These are phyloP conservation scores for Polypedilum vanderplanki DNA, from an alignment of 1,140 invertebrate species.

Conservation along the genomic window DNA sequence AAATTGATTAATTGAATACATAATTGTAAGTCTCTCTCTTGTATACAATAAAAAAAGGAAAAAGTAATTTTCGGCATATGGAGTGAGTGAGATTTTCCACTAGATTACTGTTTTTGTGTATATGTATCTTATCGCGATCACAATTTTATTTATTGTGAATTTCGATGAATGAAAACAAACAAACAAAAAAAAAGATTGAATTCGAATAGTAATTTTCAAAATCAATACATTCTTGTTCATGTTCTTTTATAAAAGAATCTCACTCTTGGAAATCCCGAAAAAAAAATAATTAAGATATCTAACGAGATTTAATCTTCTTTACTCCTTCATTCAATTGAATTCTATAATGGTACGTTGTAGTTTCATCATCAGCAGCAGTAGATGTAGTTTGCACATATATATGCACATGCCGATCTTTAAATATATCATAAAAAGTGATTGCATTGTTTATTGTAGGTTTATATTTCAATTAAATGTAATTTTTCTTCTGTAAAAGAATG, in stretches of 20 bases:
- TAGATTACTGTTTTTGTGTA: background rate
- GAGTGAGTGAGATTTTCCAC: conserved; percentile 21
- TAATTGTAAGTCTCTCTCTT: background rate
- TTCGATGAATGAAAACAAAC: background rate
- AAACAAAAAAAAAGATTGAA: background rate
- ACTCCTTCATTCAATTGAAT: background rate
- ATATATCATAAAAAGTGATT: conserved; percentile 15
- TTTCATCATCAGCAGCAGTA: background rate
- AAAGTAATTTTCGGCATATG: conserved; percentile 21
- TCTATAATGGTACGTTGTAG: background rate
- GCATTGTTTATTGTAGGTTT: conserved; percentile 25
- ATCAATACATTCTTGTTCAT: background rate
- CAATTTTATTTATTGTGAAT: conserved; percentile 16
- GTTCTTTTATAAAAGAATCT: no score
- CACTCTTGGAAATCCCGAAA: background rate
- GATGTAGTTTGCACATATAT: background rate
- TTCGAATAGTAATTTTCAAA: conserved; percentile 28
- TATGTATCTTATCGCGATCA: conserved; percentile 21
- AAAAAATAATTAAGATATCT: conserved; percentile 28
- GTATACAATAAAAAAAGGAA: background rate
- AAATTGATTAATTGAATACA: conserved; percentile 29
- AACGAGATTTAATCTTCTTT: conserved; percentile 2
- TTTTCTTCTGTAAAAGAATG: background rate
- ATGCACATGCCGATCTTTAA: background rate
- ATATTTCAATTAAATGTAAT: conserved; percentile 28